These are phyloP conservation scores for Hydrolagus affinis DNA, from an alignment of 2,113 vertebrate genomes.

Conservation along the genomic window DNA sequence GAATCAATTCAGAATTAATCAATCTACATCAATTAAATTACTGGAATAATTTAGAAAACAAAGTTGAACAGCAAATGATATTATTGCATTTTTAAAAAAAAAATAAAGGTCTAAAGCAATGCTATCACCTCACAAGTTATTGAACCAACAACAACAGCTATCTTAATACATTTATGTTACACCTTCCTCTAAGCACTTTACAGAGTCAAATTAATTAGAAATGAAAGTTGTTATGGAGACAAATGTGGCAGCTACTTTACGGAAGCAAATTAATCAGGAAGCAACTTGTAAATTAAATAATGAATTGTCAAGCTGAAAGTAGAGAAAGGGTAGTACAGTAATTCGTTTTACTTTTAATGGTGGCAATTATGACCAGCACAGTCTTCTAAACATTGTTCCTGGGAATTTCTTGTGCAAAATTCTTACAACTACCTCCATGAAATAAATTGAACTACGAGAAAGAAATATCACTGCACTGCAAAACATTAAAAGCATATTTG, in stretches of 20 bases:
- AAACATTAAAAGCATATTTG: neutral
- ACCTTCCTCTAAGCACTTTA: too few relatives aligned
- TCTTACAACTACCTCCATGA: neutral
- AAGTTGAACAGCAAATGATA: too few relatives aligned
- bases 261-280: too few relatives aligned
- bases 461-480: too few relatives aligned
- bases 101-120: too few relatives aligned
- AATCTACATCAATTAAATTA: neutral
- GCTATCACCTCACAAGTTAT: too few relatives aligned
- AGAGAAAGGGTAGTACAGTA: neutral
- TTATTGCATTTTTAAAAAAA: too few relatives aligned
- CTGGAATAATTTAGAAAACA: too few relatives aligned
- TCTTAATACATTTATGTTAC: too few relatives aligned
- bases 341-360: constrained; percentile 3
- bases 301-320: neutral
- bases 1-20: neutral
- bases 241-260: neutral
- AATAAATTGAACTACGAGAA: neutral
- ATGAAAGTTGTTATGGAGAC: too few relatives aligned
- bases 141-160: too few relatives aligned
- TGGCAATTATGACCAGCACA: neutral
- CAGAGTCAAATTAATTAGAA: too few relatives aligned
- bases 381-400: neutral
- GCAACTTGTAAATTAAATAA: neutral
- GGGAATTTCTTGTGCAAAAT: neutral